Conservation (phyloP, 1,140 invertebrate genomes). For the Dinoponera quadriceps region DNA sequence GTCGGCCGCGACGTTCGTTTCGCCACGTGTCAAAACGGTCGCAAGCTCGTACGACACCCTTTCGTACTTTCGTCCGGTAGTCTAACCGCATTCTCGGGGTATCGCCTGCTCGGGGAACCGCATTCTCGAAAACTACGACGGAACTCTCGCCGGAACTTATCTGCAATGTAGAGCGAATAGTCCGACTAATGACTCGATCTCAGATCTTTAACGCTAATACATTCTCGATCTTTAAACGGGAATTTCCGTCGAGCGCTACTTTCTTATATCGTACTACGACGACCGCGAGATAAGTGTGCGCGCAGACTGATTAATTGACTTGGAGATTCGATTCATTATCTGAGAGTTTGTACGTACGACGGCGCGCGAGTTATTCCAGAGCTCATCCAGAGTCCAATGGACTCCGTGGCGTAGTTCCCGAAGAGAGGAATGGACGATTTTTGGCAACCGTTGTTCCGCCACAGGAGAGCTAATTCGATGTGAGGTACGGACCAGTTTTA, state of each 20-base stretch:
- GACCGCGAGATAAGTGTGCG: too few species aligned
- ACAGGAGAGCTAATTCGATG: slow-evolving; percentile 4
- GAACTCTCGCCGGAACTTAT: slow-evolving; percentile 89
- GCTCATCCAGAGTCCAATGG: background rate
- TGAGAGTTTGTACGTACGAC: too few species aligned
- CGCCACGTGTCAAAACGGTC: slow-evolving; percentile 58
- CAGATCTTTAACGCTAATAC: background rate
- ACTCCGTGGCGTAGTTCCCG: background rate
- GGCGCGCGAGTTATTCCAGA: background rate
- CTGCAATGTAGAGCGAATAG: slow-evolving; percentile 70
- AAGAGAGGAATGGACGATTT: slow-evolving; percentile 21
- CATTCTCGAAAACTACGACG: slow-evolving; percentile 86
- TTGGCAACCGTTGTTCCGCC: slow-evolving; percentile 5
- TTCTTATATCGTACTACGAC: too few species aligned
- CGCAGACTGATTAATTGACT: too few species aligned
- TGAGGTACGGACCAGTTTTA: slow-evolving; percentile 20
- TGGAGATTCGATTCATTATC: too few species aligned
- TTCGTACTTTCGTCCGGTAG: slow-evolving; percentile 46
- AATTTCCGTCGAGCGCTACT: too few species aligned
- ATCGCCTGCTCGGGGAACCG: slow-evolving; percentile 47
- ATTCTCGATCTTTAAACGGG: too few species aligned
- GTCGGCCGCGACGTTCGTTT: slow-evolving; percentile 49
- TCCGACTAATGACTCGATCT: slow-evolving; percentile 8
- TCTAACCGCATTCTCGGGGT: too few species aligned
- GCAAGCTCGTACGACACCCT: slow-evolving; percentile 49